Percentiles rank a stretch among this genome's conserved stretches.
phyloP scores from a whole-genome alignment of 2,888 invertebrate genomes.

The Lasioglossum morio region DNA sequence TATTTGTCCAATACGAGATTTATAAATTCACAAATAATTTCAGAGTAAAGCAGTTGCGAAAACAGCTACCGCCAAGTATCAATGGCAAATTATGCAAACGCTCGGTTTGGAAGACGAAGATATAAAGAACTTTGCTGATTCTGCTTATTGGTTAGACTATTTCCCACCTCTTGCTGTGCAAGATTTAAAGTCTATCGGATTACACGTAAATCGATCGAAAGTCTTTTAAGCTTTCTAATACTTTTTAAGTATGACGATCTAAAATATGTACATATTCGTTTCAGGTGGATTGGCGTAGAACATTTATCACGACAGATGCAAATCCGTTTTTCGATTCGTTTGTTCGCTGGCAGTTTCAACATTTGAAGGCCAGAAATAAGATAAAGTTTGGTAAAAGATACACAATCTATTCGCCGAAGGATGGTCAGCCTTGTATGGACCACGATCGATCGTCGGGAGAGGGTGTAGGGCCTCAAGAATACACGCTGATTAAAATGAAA shows the following conservation, averaged over 20 bases:
- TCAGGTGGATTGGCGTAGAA: constrained; percentile 98
- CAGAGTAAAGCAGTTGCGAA: constrained; percentile 98
- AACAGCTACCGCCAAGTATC: constrained; percentile 94
- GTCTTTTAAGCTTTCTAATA: not conserved
- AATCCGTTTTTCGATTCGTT: constrained; percentile 99
- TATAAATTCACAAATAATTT: constrained; percentile 60
- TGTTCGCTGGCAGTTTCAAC: constrained; percentile 97
- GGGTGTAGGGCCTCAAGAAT: constrained; percentile 99
- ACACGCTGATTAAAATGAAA: constrained; percentile 97
- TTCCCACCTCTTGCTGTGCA: constrained; percentile 96
- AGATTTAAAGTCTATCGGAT: constrained; percentile 95
- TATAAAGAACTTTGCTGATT: constrained; percentile 96
- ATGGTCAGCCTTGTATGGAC: constrained; percentile 99
- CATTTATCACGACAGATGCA: constrained; percentile 99
- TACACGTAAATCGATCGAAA: constrained; percentile 89
- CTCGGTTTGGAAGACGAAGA: constrained; percentile 96
- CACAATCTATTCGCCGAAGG: constrained; percentile 97
- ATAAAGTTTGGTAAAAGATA: constrained; percentile 98
- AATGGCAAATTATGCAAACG: constrained; percentile 99
- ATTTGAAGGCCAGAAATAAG: constrained; percentile 93
- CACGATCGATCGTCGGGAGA: constrained; percentile 98
- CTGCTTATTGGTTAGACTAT: constrained; percentile 97
- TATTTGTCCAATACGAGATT: not conserved
- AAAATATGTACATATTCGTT: constrained; percentile 24
- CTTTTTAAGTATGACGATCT: not conserved